These are phyloP conservation scores for Eupithecia subfuscata DNA, from an alignment of 2,888 invertebrate species.

Conservation along the genomic window DNA sequence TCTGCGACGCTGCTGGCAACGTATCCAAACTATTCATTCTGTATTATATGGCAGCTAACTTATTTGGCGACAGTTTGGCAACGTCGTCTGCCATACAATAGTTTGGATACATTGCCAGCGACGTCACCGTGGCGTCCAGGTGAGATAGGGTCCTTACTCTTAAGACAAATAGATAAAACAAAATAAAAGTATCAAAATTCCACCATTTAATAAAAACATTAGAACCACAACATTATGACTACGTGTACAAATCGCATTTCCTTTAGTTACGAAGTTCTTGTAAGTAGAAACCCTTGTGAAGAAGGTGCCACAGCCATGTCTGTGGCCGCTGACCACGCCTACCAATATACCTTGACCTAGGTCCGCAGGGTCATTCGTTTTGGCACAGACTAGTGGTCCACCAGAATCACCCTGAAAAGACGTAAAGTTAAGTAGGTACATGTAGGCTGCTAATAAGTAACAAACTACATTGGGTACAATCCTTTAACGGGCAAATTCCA, in stretches of 20 bases:
- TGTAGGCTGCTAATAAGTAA: no score
- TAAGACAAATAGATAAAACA: slow-evolving; percentile 48
- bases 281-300: slow-evolving; percentile 56
- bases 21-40: no score
- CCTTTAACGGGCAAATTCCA: no score
- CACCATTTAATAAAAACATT: slow-evolving; percentile 46
- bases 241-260: background rate
- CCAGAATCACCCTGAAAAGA: slow-evolving; percentile 68
- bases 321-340: slow-evolving; percentile 44
- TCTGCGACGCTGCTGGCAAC: no score
- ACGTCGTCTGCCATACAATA: no score
- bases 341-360: slow-evolving; percentile 54
- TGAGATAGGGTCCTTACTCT: no score
- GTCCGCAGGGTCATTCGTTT: slow-evolving; percentile 56
- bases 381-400: slow-evolving; percentile 63
- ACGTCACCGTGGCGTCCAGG: no score
- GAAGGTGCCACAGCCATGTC: slow-evolving; percentile 26
- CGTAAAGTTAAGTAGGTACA: no score
- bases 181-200: slow-evolving; percentile 55
- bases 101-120: no score
- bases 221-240: slow-evolving; percentile 14
- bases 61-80: no score
- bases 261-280: slow-evolving; percentile 31
- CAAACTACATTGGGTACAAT: no score
- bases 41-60: no score